Conservation (phyloP, 2,888 invertebrate species). For the Pandemis heparana region DNA sequence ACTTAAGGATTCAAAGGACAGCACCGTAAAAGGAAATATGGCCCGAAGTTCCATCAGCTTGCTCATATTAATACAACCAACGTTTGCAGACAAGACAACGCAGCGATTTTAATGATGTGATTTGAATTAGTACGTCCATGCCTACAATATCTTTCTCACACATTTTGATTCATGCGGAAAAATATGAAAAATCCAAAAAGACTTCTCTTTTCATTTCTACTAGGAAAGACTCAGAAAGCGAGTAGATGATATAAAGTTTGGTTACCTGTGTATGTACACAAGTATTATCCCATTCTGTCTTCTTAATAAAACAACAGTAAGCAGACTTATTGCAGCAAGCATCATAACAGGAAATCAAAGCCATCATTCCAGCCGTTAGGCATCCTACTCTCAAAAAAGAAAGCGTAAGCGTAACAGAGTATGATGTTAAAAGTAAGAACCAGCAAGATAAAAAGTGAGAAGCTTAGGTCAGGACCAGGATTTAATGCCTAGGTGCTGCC, state of each 20-base stretch:
- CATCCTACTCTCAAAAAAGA: too few species aligned
- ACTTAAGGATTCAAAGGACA: slow-evolving; percentile 81
- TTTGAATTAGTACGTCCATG: not conserved
- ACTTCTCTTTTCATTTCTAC: too few species aligned
- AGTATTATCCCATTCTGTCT: too few species aligned
- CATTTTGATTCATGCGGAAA: too few species aligned
- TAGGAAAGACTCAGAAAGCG: too few species aligned
- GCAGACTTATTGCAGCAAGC: too few species aligned
- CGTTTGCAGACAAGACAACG: slow-evolving; percentile 40
- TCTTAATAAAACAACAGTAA: not conserved
- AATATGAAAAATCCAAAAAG: too few species aligned
- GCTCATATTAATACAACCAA: slow-evolving; percentile 51
- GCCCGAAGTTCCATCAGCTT: slow-evolving; percentile 60
- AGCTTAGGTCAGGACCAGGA: slow-evolving; percentile 67
- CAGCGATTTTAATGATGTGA: slow-evolving; percentile 8
- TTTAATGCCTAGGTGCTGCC: slow-evolving; percentile 69
- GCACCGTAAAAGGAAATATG: slow-evolving; percentile 82
- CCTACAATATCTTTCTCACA: not conserved
- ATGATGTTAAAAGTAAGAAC: slow-evolving; percentile 13
- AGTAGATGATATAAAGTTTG: too few species aligned
- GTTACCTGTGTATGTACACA: too few species aligned
- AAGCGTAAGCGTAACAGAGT: not conserved
- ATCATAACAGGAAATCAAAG: too few species aligned
- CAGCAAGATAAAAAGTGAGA: slow-evolving; percentile 32
- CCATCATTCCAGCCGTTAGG: too few species aligned